These are phyloP conservation scores for Octomys mimax DNA, from an alignment of 2,797 vertebrate species.

Conservation along the genomic window DNA sequence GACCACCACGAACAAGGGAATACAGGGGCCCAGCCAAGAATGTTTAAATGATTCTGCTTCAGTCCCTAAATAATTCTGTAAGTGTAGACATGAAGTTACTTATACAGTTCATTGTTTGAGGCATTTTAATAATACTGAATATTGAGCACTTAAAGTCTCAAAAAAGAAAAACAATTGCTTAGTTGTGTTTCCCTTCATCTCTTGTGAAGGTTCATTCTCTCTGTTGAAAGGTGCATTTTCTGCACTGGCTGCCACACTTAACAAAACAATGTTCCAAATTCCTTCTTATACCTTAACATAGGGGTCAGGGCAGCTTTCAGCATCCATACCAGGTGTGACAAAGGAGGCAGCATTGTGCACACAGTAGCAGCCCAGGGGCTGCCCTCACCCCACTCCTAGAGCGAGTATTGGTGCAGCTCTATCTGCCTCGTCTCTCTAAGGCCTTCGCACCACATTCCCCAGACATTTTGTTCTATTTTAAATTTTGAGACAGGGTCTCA, in stretches of 20 bases:
- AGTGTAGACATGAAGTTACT: neutral
- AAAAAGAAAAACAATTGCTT: constrained; percentile 15
- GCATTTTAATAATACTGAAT: neutral
- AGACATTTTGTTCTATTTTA: neutral
- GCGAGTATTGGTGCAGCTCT: neutral
- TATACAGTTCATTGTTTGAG: neutral
- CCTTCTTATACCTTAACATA: neutral
- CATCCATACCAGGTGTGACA: rapidly evolving
- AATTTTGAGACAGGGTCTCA: neutral
- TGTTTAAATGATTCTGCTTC: neutral
- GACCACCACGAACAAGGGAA: neutral
- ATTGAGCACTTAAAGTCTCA: neutral
- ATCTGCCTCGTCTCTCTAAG: neutral
- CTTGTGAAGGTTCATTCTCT: neutral
- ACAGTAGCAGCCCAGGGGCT: rapidly evolving
- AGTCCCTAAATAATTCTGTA: neutral
- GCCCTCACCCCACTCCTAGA: neutral
- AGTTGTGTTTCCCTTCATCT: neutral
- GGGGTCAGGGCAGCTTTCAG: neutral
- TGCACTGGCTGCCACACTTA: neutral
- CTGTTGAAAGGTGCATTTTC: neutral
- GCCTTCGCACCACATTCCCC: neutral
- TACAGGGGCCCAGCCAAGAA: neutral
- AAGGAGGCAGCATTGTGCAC: neutral
- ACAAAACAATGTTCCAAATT: neutral